Conservation (phyloP, 2,888 invertebrate species). For the Callyntrura sp. region DNA sequence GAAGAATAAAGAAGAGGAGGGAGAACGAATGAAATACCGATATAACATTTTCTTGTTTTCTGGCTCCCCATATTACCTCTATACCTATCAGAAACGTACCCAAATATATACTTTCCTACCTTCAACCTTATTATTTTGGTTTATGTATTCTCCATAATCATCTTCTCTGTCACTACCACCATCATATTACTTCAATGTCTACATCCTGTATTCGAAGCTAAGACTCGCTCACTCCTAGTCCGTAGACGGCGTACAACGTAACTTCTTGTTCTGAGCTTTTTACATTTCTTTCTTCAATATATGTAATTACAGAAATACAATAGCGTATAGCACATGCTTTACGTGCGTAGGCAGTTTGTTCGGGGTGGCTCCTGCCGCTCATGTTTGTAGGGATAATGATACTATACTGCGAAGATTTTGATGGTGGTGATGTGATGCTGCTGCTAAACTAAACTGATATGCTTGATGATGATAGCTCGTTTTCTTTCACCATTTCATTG, state of each 20-base stretch:
- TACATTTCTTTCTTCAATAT: too few relatives aligned
- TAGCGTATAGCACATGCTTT: neutral
- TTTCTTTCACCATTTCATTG: constrained; percentile 38
- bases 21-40: constrained; percentile 61
- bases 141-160: too few relatives aligned
- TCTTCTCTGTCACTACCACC: too few relatives aligned
- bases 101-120: neutral
- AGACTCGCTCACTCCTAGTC: too few relatives aligned
- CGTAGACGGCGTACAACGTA: too few relatives aligned
- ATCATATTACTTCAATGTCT: neutral
- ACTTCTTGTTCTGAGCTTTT: too few relatives aligned
- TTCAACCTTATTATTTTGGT: too few relatives aligned
- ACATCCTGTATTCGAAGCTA: neutral
- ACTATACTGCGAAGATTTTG: constrained; percentile 49
- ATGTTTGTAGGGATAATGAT: constrained; percentile 64
- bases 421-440: constrained; percentile 40
- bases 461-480: constrained; percentile 45
- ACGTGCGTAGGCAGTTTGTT: neutral
- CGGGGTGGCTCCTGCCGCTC: constrained; percentile 64
- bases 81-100: neutral
- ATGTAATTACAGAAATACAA: too few relatives aligned
- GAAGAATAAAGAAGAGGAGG: neutral
- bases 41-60: too few relatives aligned
- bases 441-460: constrained; percentile 3
- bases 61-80: neutral